Evolutionary conservation across 2,888 invertebrate species (phyloP), one percentile per base, ranked within the genome.

Genomic region (Acheta domesticus): DNA sequence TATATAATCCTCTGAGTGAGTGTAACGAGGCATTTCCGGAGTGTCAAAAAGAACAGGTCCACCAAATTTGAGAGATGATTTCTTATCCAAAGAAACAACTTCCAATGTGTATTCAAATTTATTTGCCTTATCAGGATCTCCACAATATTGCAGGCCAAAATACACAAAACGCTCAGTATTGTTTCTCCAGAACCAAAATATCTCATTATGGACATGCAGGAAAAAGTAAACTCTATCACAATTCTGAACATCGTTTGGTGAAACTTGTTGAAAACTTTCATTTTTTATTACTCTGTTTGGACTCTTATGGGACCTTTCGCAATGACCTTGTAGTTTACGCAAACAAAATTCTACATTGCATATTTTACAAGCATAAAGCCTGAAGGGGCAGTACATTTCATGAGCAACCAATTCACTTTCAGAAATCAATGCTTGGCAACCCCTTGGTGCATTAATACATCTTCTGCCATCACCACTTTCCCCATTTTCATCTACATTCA

Each of bases 171-270:
- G 62, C 16, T 62, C 62, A 62, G 62, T 62, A 19, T 19, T 62
- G n/a, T 62, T 62, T 62, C 62, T 62, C 62, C 62, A 62, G n/a
- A 62, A 62, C 62, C 62, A 62, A 62, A 62, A 62, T 62, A 62
- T 62, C n/a, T 62, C 16, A n/a, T 62, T n/a, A 62, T 62, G 62
- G 0, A n/a, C 62, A 19, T 62, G 16, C 14, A 62, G 16, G n/a
- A 62, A 62, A 16, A 19, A 62, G 62, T 62, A 62, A 36, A 36
- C 36, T 62, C n/a, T 62, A 62, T 19, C n/a, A 14, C 62, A 14
- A 62, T 62, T 62, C 62, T 62, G 62, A 62, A n/a, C n/a, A 19
- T 62, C 62, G 4, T 62, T n/a, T n/a, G 14, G 16, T 62, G 14
- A 19, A 62, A 62, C 62, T 19, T 19, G n/a, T 1, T 12, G 62